Conservation (phyloP, 2,888 invertebrate genomes). For the Drosophila silvestris region DNA sequence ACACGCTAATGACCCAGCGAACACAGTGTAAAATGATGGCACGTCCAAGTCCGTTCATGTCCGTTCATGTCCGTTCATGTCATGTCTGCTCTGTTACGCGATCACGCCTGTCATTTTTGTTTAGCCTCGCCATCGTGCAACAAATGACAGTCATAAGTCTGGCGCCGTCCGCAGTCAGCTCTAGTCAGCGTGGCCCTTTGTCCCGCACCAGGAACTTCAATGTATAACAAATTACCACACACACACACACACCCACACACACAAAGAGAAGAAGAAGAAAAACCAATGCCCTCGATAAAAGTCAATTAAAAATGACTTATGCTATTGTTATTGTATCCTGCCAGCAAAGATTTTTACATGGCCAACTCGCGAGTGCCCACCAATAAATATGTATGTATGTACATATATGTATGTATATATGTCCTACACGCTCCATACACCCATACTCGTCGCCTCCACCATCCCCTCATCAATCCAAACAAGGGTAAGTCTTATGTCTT, state of each 20-base stretch:
- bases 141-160: constrained; percentile 74
- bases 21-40: constrained; percentile 1
- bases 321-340: constrained; percentile 61
- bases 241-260: not conserved
- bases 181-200: not conserved
- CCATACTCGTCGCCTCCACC: not conserved
- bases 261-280: constrained; percentile 27
- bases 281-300: constrained; percentile 68
- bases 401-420: not conserved
- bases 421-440: not conserved
- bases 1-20: constrained; percentile 62
- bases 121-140: constrained; percentile 32
- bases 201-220: not conserved
- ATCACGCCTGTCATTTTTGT: constrained; percentile 58
- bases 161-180: constrained; percentile 15
- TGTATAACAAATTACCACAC: constrained; percentile 64
- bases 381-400: not conserved
- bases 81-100: constrained; percentile 34
- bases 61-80: constrained; percentile 10
- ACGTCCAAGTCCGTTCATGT: constrained; percentile 19
- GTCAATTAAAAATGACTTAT: constrained; percentile 78
- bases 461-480: not conserved
- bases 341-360: constrained; percentile 23
- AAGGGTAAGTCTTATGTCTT: not conserved
- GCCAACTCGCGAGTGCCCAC: constrained; percentile 8